phyloP scores from a whole-genome alignment of 2,113 vertebrate species.

The Ginglymostoma cirratum region DNA sequence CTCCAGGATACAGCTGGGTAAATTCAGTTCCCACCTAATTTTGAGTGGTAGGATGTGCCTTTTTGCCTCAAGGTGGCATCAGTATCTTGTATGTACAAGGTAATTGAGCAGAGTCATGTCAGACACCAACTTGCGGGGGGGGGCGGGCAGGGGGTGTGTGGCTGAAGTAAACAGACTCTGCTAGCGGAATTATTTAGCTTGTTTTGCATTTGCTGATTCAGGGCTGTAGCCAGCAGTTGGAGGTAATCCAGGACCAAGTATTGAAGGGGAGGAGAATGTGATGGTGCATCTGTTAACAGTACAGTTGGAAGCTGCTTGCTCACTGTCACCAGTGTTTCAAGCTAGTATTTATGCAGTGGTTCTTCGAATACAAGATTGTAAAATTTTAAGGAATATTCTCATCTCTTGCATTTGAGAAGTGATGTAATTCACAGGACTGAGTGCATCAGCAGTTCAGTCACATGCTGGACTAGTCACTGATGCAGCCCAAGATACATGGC shows the following conservation, averaged over 20 bases:
- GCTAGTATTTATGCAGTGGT: conserved; percentile 41
- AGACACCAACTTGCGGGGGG: too few relatives aligned
- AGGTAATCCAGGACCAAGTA: conserved; percentile 69
- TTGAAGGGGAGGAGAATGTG: conserved; percentile 60
- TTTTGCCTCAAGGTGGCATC: conserved; percentile 30
- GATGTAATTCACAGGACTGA: conserved; percentile 90
- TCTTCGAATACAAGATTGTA: conserved; percentile 51
- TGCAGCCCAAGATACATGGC: conserved; percentile 83
- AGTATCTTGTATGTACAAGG: background rate
- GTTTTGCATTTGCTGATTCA: conserved; percentile 71
- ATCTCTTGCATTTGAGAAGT: conserved; percentile 50
- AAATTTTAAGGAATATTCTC: conserved; percentile 36
- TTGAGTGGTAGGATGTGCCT: background rate
- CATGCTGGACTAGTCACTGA: conserved; percentile 92
- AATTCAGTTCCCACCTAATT: background rate
- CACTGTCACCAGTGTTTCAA: conserved; percentile 38
- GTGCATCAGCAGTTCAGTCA: conserved; percentile 94
- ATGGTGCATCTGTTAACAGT: conserved; percentile 54
- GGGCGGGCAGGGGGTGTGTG: too few relatives aligned
- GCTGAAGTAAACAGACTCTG: conserved; percentile 58
- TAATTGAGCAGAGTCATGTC: conserved; percentile 58
- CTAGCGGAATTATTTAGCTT: conserved; percentile 57
- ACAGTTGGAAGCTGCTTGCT: conserved; percentile 60
- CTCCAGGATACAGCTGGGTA: background rate
- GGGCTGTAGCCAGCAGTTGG: conserved; percentile 74